Evolutionary conservation across 2,113 vertebrate genomes (phyloP).

Genomic region (Notarius quadriscutis): DNA sequence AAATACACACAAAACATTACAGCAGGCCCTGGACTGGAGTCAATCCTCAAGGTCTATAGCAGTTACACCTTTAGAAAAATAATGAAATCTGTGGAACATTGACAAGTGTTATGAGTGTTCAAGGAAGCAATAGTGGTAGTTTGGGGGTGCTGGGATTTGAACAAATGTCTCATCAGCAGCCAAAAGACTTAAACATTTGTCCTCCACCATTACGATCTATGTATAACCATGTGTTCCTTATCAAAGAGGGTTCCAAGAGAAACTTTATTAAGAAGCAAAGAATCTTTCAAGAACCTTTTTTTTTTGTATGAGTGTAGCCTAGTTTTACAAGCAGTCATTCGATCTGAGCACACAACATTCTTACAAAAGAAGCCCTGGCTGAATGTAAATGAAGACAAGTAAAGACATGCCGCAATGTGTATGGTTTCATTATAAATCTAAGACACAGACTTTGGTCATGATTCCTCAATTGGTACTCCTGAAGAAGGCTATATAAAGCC

Average conservation of each 20-base stretch:
- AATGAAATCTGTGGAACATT: neutral
- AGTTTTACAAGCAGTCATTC: neutral
- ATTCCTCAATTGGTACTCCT: conserved; percentile 37
- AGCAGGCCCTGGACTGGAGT: neutral
- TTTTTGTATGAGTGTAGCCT: neutral
- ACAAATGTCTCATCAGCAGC: neutral
- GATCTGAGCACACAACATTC: neutral
- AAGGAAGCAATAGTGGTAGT: neutral
- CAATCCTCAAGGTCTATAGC: neutral
- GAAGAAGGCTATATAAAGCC: neutral
- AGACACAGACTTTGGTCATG: conserved; percentile 49
- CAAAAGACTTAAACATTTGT: neutral
- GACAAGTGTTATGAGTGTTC: neutral
- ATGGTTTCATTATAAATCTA: neutral
- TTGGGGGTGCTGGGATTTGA: neutral
- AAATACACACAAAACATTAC: conserved; percentile 4
- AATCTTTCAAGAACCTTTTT: neutral
- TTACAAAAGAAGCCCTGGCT: neutral
- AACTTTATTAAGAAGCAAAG: neutral
- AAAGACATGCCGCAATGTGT: neutral
- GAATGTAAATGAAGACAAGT: neutral
- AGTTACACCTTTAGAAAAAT: neutral
- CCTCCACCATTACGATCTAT: neutral
- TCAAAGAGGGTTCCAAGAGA: neutral
- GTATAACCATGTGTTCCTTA: neutral